Base-by-base conservation (phyloP, 2,113 vertebrate species). In the Proterorhinus semilunaris region DNA sequence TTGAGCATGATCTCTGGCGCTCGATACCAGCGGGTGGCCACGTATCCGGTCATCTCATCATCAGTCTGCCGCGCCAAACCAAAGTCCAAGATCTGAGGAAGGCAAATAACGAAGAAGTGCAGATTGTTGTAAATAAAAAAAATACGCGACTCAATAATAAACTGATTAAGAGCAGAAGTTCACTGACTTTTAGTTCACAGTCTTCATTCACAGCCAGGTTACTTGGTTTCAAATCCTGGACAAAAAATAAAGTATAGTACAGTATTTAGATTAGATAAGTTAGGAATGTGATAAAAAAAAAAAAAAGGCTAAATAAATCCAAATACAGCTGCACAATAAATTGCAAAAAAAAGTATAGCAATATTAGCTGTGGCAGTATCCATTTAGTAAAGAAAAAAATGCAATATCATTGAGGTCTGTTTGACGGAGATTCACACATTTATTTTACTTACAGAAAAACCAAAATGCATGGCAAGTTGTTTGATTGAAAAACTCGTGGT, bases 1-100 rank as follows among this genome's bases (percentile, higher is more conserved):
- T 99, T 99, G 47, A 99, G 91, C 97, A 99, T 99, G 88, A 99
- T 99, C 89, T 99, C 98, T 4, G 98, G 98, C 47, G 98, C 98
- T 17, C 98, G 88, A 85, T 99, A 99, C 98, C 98, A 99, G 58
- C 98, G 92, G 1, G 98, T 99, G 47, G 98, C 98, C 84, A 99
- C 98, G 0, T 99, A 99, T 1, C 98, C 98, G 0, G 97, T 99
- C 98, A 99, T 99, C 80, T 99, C 98, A 42, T 99, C 98, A 10
- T 99, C 97, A 0, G 97, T 98, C 71, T 96, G 97, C 10, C 98
- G 93, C 0, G 98, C 98, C 91, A 99, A 90, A 36, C 98, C 98
- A 76, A 99, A 99, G 88, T 99, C 98, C 91, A 99, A 92, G 86
- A 99, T 99, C 98, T 99, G 51, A 7, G 9, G 6, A 53, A 53